phyloP scores from a whole-genome alignment of 2,113 vertebrate genomes.

The Suricata suricatta region DNA sequence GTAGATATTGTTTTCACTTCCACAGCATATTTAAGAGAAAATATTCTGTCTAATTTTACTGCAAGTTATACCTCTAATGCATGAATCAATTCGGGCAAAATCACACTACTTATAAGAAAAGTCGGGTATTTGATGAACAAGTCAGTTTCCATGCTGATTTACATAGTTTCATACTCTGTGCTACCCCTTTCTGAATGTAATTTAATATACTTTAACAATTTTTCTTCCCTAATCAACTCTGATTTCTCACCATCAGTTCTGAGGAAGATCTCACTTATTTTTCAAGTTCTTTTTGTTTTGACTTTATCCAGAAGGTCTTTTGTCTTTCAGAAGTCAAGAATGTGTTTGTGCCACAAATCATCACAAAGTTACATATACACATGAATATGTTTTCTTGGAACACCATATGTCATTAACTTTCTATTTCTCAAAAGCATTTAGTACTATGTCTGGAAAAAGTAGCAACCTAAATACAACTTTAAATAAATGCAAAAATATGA shows the following conservation, averaged over 20 bases:
- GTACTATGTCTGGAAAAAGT: not conserved
- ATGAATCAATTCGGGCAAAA: conserved; percentile 15
- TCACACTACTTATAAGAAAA: not conserved
- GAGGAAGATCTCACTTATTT: conserved; percentile 16
- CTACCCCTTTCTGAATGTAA: not conserved
- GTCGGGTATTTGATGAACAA: conserved; percentile 12
- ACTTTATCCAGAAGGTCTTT: not conserved
- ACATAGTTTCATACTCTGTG: not conserved
- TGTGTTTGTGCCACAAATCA: not conserved
- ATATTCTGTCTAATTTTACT: not conserved
- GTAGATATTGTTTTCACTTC: not conserved
- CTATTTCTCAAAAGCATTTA: conserved; percentile 7
- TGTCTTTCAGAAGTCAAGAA: not conserved
- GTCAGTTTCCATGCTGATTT: not conserved
- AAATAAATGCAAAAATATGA: conserved; percentile 14
- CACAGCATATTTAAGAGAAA: not conserved
- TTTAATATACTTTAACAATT: conserved; percentile 29
- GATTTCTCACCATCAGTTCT: conserved; percentile 4
- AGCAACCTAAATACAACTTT: not conserved
- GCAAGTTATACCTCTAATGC: not conserved
- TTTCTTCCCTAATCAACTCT: conserved; percentile 15
- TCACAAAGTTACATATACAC: not conserved
- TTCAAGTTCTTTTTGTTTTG: not conserved
- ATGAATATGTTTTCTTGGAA: not conserved
- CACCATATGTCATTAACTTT: not conserved